Evolutionary conservation across 2,888 invertebrate genomes (phyloP).

Genomic region (Hermaeophaga mercurialis): DNA sequence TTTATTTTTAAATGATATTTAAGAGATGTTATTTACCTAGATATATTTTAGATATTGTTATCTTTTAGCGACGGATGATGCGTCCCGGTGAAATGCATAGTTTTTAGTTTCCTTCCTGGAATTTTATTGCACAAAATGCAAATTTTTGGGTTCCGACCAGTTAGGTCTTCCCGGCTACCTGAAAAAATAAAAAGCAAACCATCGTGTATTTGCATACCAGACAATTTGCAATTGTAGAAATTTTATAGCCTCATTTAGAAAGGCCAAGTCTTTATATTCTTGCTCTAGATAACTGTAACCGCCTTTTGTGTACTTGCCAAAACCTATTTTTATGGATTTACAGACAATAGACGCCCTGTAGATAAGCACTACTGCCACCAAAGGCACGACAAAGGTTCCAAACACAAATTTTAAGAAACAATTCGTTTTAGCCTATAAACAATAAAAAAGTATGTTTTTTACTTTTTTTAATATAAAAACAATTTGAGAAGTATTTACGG

Average conservation of each 20-base stretch:
- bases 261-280: slow-evolving; percentile 21
- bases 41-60: too few relatives aligned
- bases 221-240: slow-evolving; percentile 33
- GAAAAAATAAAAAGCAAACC: slow-evolving; percentile 29
- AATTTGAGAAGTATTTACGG: too few relatives aligned
- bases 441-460: too few relatives aligned
- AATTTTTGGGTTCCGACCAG: slow-evolving; percentile 28
- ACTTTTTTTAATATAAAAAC: too few relatives aligned
- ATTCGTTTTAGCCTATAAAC: too few relatives aligned
- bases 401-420: too few relatives aligned
- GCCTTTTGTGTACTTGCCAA: slow-evolving; percentile 25
- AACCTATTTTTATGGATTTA: slow-evolving; percentile 23
- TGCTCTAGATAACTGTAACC: slow-evolving; percentile 37
- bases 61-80: slow-evolving; percentile 19
- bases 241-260: slow-evolving; percentile 23
- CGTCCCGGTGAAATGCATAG: slow-evolving; percentile 29
- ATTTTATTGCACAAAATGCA: slow-evolving; percentile 36
- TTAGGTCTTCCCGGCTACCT: slow-evolving; percentile 27
- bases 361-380: slow-evolving; percentile 13
- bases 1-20: too few relatives aligned
- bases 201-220: slow-evolving; percentile 31
- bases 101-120: slow-evolving; percentile 29
- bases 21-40: too few relatives aligned
- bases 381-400: slow-evolving; percentile 23
- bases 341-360: slow-evolving; percentile 23